Base-by-base conservation (phyloP, 2,797 vertebrate species). In the Channa striata region DNA sequence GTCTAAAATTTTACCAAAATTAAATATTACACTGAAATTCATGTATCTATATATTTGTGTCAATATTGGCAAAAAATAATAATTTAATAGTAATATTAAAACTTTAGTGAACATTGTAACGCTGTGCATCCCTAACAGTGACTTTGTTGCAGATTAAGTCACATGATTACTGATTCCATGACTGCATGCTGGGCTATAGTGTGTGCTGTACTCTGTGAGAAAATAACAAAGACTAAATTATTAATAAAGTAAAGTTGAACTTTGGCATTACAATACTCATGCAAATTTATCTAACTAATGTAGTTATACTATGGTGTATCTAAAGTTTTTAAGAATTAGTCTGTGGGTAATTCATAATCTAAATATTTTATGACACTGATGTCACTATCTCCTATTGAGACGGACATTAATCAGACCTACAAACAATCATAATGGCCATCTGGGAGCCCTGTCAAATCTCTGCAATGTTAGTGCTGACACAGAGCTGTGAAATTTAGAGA, bases 401-500 rank as follows among this genome's bases (percentile, higher is more conserved):
- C 70, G 57, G 59, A 70, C 65, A 88, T 89, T 76, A 81, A 88
- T 84, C 86, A 74, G 80, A 75, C 63, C 51, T 76, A 59, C 67
- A 85, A 89, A 89, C 73, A 80, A 80, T 84, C 82, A 87, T 76
- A 89, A 79, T 61, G 80, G 85, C 83, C 87, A 87, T 85, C 77
- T 91, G 87, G 81, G 67, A 78, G 62, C 68, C 30, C 76, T 81
- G 82, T 84, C 79, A 85, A 82, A 89, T 87, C 78, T 90, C 82
- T 77, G 75, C 74, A 81, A 6, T 80, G 84, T 59, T 77, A 74
- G 66, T 11, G 53, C 80, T 83, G 83, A 89, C 83, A 82, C 79
- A 75, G 78, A 87, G 84, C 81, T 88, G 85, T 74, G 84, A 89
- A 85, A 83, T 88, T 68, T 61, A 61, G 73, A 85, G 76, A 80